These are phyloP conservation scores for Danio aesculapii DNA, from an alignment of 2,797 vertebrate species.

Conservation along the genomic window DNA sequence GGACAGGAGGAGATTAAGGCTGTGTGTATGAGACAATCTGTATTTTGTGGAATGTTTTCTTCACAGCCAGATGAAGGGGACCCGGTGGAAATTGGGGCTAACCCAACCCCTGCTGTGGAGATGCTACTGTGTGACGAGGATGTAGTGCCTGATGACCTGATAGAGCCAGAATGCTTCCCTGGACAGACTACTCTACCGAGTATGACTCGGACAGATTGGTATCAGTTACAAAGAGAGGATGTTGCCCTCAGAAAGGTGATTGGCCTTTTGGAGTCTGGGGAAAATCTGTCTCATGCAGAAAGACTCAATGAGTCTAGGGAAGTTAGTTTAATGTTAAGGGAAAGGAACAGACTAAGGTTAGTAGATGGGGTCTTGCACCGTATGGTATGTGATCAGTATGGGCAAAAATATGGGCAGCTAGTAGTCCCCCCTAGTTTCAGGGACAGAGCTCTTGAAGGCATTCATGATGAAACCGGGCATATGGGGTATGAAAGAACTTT, in stretches of 20 bases:
- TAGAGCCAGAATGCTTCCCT: background rate
- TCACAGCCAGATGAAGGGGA: background rate
- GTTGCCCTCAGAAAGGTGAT: background rate
- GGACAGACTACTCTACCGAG: background rate
- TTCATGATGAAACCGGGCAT: slow-evolving; percentile 10
- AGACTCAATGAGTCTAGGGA: background rate
- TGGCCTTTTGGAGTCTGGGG: background rate
- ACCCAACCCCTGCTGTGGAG: background rate
- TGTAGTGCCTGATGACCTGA: background rate
- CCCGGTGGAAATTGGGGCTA: background rate
- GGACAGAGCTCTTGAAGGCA: background rate
- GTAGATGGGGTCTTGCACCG: background rate
- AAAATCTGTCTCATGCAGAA: background rate
- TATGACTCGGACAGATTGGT: background rate
- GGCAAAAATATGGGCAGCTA: background rate
- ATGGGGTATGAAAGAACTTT: slow-evolving; percentile 3
- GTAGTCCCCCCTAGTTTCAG: background rate
- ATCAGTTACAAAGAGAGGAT: slow-evolving; percentile 1
- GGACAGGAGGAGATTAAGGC: background rate
- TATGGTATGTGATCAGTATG: background rate
- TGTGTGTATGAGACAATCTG: background rate
- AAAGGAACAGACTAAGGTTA: background rate
- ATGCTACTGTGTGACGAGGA: background rate
- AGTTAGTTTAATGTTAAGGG: background rate
- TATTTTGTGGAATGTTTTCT: background rate